Evolutionary conservation across 1,140 invertebrate genomes (phyloP), one percentile per base, ranked within the genome.

Genomic region (Heliconius congener): DNA sequence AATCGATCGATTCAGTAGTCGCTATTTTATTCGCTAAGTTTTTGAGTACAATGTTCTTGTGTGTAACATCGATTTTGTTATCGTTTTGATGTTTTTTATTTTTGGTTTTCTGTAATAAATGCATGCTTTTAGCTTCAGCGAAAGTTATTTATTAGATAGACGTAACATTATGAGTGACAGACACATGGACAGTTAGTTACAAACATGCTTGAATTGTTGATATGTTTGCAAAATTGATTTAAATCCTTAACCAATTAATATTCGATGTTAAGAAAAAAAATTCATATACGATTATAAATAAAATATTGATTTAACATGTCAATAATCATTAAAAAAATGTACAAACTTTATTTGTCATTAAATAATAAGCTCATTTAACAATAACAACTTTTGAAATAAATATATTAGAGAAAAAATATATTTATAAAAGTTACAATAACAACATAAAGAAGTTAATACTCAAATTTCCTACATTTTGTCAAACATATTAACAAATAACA

Each of bases 21-120:
- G 90, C 88, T 27, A 94, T 93, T 88, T 93, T 93, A 39, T 90
- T 88, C 2, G 89, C 92, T 73, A 94, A 84, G 79, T 94, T 94
- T 81, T 94, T 94, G 13, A 93, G 73, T 60, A 93, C 86, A 1
- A 94, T 93, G 78, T 88, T 94, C 79, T 93, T 93, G 73, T 94
- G 92, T 6, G 90, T 89, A 0, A 94, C 91, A 46, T 93, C 93
- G 42, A 86, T 82, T 90, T 93, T 93, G 75, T 76, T 82, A 34
- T 93, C 88, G 76, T 92, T 87, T 0, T 84, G 75, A 75, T 86
- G 91, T 75, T 85, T 83, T 82, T 93, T 94, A 34, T 84, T 85
- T 87, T 93, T 94, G 71, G 87, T 81, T 82, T 93, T 94, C 92
- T 94, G 93, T 39, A 92, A 93, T 84, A 70, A 86, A 85, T 27